Base-by-base conservation (phyloP, 2,113 vertebrate species). In the Chascanopsetta lugubris region DNA sequence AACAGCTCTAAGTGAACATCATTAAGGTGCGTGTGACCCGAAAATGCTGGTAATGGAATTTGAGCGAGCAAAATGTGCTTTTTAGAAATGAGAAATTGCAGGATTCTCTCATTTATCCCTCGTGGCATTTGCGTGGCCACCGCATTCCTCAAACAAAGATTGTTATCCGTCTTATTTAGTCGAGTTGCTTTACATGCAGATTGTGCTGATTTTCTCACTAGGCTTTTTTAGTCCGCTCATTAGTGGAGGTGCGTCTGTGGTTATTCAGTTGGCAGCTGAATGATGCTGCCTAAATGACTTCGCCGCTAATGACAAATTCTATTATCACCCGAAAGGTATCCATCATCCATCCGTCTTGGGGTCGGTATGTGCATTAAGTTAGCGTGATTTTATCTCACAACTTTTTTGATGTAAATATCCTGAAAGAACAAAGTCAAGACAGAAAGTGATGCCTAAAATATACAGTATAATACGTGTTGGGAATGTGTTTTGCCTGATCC, bases 11-110 rank as follows among this genome's bases (percentile, higher is more conserved):
- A 59, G 36, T 42, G 36, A 56, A 38, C 50, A 60, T 73, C 62
- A 80, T 77, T 69, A 46, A 58, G 47, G 27, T 77, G 64, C 74
- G 48, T 38, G 48, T 51, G 32, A 8, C 38, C 32, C 36, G 11
- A 74, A 62, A 70, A 43, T 54, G n/a, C 29, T 21, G 34, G 25
- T 46, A 58, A 84, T 80, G 13, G 73, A 77, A 71, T 59, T 15
- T 15, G 34, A 13, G 34, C 13, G 15, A 38, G 15, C 12, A 38
- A 36, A 36, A 5, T 13, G 34, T 36, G n/a, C n/a, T n/a, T 36
- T 36, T 13, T 36, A 36, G 6, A n/a, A n/a, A n/a, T n/a, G n/a
- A n/a, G n/a, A n/a, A n/a, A n/a, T n/a, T n/a, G n/a, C 34, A 15
- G 34, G 4, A 45, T 11, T 40, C 24, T 51, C 34, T 62, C 38